phyloP scores from a whole-genome alignment of 2,888 invertebrate genomes.

The Drosophila niveifrons region DNA sequence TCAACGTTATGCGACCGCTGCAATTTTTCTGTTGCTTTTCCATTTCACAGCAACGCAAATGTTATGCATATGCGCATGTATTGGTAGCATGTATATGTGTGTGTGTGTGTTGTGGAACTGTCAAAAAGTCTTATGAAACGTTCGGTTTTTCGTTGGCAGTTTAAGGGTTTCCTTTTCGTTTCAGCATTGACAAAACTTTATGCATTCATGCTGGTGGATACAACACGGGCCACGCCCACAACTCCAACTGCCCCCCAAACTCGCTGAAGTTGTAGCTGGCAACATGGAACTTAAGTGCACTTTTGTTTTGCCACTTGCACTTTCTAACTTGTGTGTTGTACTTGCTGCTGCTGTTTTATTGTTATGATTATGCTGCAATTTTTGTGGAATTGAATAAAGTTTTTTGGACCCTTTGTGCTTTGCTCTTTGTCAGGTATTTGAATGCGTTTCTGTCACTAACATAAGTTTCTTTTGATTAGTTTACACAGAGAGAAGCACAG shows the following conservation, averaged over 20 bases:
- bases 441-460: conserved; percentile 43
- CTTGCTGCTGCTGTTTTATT: conserved; percentile 52
- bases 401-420: conserved; percentile 31
- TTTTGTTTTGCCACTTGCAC: conserved; percentile 49
- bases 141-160: conserved; percentile 36
- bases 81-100: conserved; percentile 4
- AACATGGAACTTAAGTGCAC: conserved; percentile 68
- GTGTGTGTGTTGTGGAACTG: conserved; percentile 45
- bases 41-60: conserved; percentile 5
- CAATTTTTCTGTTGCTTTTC: conserved; percentile 34
- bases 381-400: conserved; percentile 74
- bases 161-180: conserved; percentile 30
- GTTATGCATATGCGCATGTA: conserved; percentile 4
- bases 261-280: conserved; percentile 1
- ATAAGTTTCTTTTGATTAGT: conserved; percentile 79
- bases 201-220: conserved; percentile 64
- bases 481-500: conserved; percentile 36
- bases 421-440: conserved; percentile 32
- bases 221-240: not conserved
- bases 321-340: conserved; percentile 21
- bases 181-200: conserved; percentile 62
- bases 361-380: conserved; percentile 65
- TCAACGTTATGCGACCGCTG: conserved; percentile 43
- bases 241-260: not conserved
- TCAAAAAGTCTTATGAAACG: conserved; percentile 65